Base-by-base conservation (phyloP, 1,140 invertebrate species). In the Ctenoplectra terminalis region DNA sequence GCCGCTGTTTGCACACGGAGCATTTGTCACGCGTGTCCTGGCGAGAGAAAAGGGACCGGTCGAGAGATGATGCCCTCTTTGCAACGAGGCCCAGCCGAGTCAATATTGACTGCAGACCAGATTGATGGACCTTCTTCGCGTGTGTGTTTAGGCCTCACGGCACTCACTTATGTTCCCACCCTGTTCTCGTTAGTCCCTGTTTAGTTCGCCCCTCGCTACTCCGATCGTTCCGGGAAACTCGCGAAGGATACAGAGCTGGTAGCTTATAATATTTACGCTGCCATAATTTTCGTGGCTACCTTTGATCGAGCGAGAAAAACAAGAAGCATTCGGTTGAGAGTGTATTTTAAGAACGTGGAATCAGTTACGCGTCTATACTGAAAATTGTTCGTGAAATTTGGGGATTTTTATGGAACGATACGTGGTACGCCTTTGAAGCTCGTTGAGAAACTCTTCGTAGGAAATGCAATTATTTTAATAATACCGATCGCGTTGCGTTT, bases 1-100 rank as follows among this genome's bases (percentile, higher is more conserved):
- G 88, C 89, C 82, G 75, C 78, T 93, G 93, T 94, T 93, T 94
- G 92, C 91, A 83, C 83, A 87, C 80, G 82, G 87, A 90, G 92
- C 92, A 94, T 94, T 94, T 94, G 93, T 94, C 93, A 94, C 93
- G 92, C 93, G 93, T 94, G 92, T 93, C 92, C 89, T 84, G 87
- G 66, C 82, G 86, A 90, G 89, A 83, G 88, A 89, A 92, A 93
- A 93, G 90, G 90, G 87, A 91, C 90, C 92, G 86, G 85, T 89
- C 90, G 84, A 71, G 48, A 67, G 66, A 90, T 93, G 91, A 92
- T 93, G 91, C 92, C 92, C 92, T 90, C 91, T 91, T 92, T 90
- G 91, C 92, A 93, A 93, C 91, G 90, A 93, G 93, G 89, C 92
- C 92, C 90, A 91, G 69, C 91, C 91, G 77, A 90, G 92, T 93